phyloP scores from a whole-genome alignment of 2,113 vertebrate species.

The Carassius auratus region DNA sequence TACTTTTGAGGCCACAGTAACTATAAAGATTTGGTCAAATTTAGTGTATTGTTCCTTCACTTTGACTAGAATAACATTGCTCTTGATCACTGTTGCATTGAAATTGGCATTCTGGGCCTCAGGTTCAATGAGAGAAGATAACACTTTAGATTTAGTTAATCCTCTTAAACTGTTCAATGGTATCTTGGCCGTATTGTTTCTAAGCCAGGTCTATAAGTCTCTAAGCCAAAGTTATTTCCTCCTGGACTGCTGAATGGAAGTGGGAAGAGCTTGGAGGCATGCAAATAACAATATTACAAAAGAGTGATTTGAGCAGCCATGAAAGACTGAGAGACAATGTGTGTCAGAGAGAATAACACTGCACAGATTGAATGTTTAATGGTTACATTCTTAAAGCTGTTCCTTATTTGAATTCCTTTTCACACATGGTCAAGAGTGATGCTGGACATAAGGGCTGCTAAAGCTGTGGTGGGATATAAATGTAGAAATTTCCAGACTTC shows the following conservation, averaged over 20 bases:
- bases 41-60: not conserved
- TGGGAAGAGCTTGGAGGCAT: not conserved
- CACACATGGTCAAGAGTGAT: not conserved
- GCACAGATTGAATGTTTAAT: not conserved
- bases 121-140: constrained; percentile 47
- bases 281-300: constrained; percentile 20
- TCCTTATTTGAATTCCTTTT: not conserved
- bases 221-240: constrained; percentile 68
- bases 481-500: not conserved
- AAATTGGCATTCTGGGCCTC: not conserved
- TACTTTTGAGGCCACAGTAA: not conserved
- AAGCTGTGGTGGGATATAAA: not conserved
- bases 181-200: too few relatives aligned
- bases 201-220: constrained; percentile 50
- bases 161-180: constrained; percentile 61
- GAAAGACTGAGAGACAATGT: constrained; percentile 5
- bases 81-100: constrained; percentile 1
- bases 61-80: not conserved
- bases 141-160: constrained; percentile 64
- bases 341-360: constrained; percentile 14
- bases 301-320: constrained; percentile 37
- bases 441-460: not conserved
- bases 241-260: constrained; percentile 58
- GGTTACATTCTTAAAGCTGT: not conserved
- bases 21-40: not conserved